These are phyloP conservation scores for Psittacula echo DNA, from an alignment of 2,797 vertebrate genomes.

Conservation along the genomic window DNA sequence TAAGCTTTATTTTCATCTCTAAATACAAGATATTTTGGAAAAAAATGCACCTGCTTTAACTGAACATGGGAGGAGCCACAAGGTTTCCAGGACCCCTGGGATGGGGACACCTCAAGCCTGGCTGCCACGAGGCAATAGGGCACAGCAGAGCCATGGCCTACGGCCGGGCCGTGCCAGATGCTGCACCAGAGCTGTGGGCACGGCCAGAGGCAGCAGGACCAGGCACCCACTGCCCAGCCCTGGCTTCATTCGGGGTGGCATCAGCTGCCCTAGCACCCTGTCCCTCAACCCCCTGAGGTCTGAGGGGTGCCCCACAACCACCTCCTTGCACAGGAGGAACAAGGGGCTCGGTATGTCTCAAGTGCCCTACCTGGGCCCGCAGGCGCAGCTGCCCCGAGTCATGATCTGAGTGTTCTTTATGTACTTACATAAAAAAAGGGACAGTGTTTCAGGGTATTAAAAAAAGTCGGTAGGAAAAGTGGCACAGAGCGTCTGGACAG, in stretches of 20 bases:
- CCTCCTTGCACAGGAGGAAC: neutral
- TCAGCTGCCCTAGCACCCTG: rapidly evolving
- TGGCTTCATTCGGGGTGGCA: neutral
- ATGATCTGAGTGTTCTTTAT: neutral
- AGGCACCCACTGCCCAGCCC: neutral
- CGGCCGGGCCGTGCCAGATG: neutral
- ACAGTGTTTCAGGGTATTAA: constrained; percentile 46
- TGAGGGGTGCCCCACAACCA: neutral
- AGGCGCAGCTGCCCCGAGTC: neutral
- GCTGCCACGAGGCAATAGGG: neutral
- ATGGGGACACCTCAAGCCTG: no score
- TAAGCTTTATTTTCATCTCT: constrained; percentile 46
- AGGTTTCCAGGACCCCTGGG: neutral
- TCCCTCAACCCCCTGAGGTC: neutral
- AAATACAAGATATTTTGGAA: constrained; percentile 61
- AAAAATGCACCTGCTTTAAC: neutral
- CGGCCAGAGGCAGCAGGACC: neutral
- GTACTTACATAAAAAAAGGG: constrained; percentile 46
- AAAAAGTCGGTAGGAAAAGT: constrained; percentile 49
- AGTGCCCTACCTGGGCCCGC: rapidly evolving
- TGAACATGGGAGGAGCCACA: neutral
- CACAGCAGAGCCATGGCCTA: neutral
- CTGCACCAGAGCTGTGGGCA: neutral
- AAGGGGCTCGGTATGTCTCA: rapidly evolving
- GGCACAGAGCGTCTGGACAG: neutral